A percentile compares a stretch with the other conserved stretches of the same genome.
Conservation (phyloP, 1,140 invertebrate genomes). For the Semibalanus balanoides region DNA sequence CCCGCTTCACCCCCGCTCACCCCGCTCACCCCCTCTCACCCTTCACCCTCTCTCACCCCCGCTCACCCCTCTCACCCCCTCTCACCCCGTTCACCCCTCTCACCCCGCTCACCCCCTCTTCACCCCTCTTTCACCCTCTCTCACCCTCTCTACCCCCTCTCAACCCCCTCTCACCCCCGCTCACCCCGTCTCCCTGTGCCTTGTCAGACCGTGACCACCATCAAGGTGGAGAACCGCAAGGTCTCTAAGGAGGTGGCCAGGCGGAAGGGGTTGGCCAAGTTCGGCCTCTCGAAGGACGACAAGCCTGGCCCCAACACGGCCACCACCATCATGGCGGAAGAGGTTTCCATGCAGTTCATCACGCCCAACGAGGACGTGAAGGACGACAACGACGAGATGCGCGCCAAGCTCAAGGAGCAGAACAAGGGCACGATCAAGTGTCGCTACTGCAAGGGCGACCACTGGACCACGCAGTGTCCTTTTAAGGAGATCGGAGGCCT, state of each 20-base stretch:
- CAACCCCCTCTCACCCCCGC: background rate
- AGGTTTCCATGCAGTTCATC: constrained; percentile 83
- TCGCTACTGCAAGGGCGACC: constrained; percentile 85
- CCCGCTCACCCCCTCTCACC: no score
- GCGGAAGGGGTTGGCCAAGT: constrained; percentile 87
- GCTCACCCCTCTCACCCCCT: no score
- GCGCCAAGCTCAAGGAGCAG: constrained; percentile 58
- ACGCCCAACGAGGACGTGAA: constrained; percentile 69
- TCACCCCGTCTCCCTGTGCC: constrained; percentile 13
- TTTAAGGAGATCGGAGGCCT: constrained; percentile 56
- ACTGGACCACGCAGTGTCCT: constrained; percentile 94
- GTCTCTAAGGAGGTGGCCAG: constrained; percentile 85
- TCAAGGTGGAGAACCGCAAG: constrained; percentile 77
- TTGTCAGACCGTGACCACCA: constrained; percentile 67
- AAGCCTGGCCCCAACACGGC: constrained; percentile 90
- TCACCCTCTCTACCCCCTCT: constrained; percentile 26
- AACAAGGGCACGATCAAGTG: constrained; percentile 69
- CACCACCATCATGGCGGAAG: constrained; percentile 89
- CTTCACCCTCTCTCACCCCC: no score
- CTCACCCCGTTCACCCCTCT: no score
- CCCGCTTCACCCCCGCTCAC: no score
- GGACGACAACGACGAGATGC: constrained; percentile 62
- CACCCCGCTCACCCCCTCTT: no score
- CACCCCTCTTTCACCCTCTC: background rate
- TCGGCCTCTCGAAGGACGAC: constrained; percentile 75